Evolutionary conservation across 2,888 invertebrate species (phyloP), one percentile per base, ranked within the genome.

Genomic region (Bruchidius siliquastri): DNA sequence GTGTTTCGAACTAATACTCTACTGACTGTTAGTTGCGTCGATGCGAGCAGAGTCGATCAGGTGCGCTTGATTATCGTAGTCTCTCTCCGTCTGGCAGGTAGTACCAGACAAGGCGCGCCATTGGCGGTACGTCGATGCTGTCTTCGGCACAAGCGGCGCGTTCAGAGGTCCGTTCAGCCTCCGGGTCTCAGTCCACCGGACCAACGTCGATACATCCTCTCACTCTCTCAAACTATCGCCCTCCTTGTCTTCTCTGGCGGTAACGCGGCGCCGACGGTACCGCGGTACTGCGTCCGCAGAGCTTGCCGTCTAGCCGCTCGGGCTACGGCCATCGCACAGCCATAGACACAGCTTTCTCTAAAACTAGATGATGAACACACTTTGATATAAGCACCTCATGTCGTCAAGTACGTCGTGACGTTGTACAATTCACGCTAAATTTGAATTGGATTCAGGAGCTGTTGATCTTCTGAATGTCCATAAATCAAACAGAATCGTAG

Each of bases 141-240:
- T 80, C 77, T 79, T 82, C 79, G 81, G 81, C 79, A 90, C 89
- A 80, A 80, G 80, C 82, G 82, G 81, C 79, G 90, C 89, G 81
- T 81, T 80, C 82, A 80, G 81, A 80, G 80, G 80, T 80, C 80
- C 78, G 90, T 90, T 90, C 90, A 90, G 90, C 91, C 91, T 91
- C 91, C 90, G 90, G 91, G 76, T 77, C 90, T 90, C 90, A 88
- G 88, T 88, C 88, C 88, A 88, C 87, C 89, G 88, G 88, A 88
- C 89, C 75, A 73, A 73, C 71, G 70, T 72, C 70, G 73, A 72
- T 69, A 21, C 26, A 71, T 69, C 71, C 2, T 74, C 74, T 74
- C 72, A 13, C 68, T 74, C 49, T 26, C 49, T 32, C 70, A 4
- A 6, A 13, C 22, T 20, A 18, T 72, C 69, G 73, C 74, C 77